Conservation (phyloP, 1,140 invertebrate species). For the Zaprionus capensis region DNA sequence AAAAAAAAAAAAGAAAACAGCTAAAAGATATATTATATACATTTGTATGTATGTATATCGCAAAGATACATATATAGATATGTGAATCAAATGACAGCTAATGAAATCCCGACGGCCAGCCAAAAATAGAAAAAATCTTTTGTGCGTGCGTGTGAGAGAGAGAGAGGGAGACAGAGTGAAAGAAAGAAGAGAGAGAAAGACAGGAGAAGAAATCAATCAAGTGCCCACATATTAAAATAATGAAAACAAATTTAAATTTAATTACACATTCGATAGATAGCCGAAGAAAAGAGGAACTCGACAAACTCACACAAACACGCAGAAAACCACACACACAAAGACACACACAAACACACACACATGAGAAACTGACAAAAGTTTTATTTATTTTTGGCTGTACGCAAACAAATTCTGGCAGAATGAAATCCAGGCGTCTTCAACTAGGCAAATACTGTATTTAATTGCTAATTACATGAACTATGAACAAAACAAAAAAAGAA, state of each 20-base stretch:
- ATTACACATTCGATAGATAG: constrained; percentile 33
- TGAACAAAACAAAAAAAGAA: constrained; percentile 1
- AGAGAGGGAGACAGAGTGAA: constrained; percentile 8
- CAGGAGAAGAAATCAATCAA: constrained; percentile 60
- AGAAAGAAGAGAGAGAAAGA: constrained; percentile 14
- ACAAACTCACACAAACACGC: background rate
- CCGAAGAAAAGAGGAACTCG: constrained; percentile 15
- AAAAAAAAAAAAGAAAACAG: constrained; percentile 33
- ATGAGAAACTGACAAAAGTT: constrained; percentile 17
- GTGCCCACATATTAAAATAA: constrained; percentile 54
- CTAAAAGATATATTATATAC: constrained; percentile 39
- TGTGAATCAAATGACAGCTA: constrained; percentile 19
- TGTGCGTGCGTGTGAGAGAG: constrained; percentile 15
- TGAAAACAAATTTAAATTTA: constrained; percentile 27
- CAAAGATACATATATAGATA: constrained; percentile 8
- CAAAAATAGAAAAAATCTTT: constrained; percentile 46
- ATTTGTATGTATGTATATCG: constrained; percentile 1
- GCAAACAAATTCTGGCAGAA: constrained; percentile 30
- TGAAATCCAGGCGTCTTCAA: constrained; percentile 72
- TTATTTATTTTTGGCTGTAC: constrained; percentile 49
- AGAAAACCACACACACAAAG: background rate
- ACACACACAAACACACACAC: background rate
- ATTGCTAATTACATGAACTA: constrained; percentile 60
- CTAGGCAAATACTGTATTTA: constrained; percentile 54
- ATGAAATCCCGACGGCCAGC: constrained; percentile 39